Conservation (phyloP, 2,113 vertebrate species). For the Microcebus murinus region DNA sequence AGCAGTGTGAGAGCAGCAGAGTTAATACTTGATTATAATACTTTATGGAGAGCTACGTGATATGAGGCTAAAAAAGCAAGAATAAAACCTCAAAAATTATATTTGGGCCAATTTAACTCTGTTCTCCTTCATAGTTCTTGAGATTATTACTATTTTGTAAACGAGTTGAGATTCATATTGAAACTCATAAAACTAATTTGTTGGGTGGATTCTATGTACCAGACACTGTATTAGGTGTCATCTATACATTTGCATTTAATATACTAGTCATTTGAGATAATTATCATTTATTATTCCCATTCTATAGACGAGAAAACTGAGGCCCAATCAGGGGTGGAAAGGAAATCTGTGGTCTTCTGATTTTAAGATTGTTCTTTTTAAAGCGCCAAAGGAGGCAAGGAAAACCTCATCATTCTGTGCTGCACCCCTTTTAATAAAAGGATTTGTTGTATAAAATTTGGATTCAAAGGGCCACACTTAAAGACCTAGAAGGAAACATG, state of each 20-base stretch:
- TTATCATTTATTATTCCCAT: background rate
- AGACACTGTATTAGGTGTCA: background rate
- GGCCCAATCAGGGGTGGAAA: too few species aligned
- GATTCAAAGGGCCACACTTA: too few species aligned
- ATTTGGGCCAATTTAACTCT: background rate
- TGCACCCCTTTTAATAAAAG: too few species aligned
- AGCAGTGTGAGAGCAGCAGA: background rate
- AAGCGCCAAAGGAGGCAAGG: too few species aligned
- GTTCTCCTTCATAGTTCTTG: background rate
- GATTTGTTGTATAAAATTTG: too few species aligned
- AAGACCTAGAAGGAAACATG: too few species aligned
- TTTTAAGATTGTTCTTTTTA: too few species aligned
- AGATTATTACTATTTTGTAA: slow-evolving; percentile 28
- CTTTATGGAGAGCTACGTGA: background rate
- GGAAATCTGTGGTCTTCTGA: too few species aligned
- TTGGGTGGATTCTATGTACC: background rate
- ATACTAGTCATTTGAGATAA: background rate
- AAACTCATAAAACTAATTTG: background rate
- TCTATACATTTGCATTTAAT: background rate
- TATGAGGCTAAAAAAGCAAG: background rate
- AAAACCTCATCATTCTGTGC: too few species aligned
- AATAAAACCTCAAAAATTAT: background rate
- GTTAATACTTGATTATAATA: background rate
- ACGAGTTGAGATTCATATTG: background rate
- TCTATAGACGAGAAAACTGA: background rate